Evolutionary conservation across 2,888 invertebrate genomes (phyloP), one percentile per base, ranked within the genome.

Genomic region (Theretra japonica): DNA sequence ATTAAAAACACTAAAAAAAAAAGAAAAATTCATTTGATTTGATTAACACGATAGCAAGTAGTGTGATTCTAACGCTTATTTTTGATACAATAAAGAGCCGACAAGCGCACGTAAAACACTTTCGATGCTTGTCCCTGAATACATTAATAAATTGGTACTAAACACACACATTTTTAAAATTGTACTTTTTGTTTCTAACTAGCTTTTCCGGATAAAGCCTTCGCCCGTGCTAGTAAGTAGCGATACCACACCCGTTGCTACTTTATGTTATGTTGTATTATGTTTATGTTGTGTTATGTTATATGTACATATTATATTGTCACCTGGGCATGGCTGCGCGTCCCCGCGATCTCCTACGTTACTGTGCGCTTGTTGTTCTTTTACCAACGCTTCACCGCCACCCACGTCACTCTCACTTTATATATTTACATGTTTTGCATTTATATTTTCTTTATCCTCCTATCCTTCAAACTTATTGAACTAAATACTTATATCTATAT

Each of bases 131-230:
- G 90, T 92, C 89, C 73, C 80, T 75, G 80, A 84, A 85, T 82
- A 83, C 81, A 82, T 80, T 23, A 17, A 82, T 76, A 80, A 81
- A 91, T 91, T 90, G 89, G 90, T 90, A 81, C 79, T 83, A 80
- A 86, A 83, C 83, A 85, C 83, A 80, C 79, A 84, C 82, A 85
- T 82, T 82, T 85, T 82, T 81, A 84, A 86, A 81, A 77, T 83
- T 88, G 87, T 89, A 86, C 33, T 68, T 80, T 93, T 93, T 92
- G 87, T 93, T 41, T 92, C 89, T 95, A 93, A 96, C 95, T 96
- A 98, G 98, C 98, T 98, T 96, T 98, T 98, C 98, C 98, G 98
- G 98, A 98, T 98, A 96, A 98, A 97, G 97, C 98, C 98, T 95
- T 98, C 98, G 96, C 98, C 98, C 96, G 98, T 98, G 95, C 97